Evolutionary conservation across 2,113 vertebrate genomes (phyloP).

Genomic region (Nycticorax nycticorax): DNA sequence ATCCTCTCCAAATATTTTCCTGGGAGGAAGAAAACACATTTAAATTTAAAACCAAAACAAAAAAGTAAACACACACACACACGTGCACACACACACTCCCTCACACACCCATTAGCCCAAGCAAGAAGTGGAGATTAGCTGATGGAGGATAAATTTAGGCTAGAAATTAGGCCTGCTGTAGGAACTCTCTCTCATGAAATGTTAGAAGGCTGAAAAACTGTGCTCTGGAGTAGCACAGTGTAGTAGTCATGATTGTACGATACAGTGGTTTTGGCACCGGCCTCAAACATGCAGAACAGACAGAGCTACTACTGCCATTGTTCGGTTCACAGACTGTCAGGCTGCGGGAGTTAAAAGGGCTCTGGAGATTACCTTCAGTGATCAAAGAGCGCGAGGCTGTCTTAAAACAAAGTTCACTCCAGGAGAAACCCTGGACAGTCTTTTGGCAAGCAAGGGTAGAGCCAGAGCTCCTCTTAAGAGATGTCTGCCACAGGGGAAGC

Average conservation of each 20-base stretch:
- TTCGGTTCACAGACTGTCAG: background rate
- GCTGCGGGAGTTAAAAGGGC: background rate
- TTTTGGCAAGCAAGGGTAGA: background rate
- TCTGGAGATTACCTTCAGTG: conserved; percentile 21
- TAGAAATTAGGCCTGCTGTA: background rate
- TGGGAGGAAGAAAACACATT: background rate
- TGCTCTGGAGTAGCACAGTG: background rate
- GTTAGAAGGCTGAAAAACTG: background rate
- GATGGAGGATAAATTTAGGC: background rate
- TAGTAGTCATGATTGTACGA: background rate
- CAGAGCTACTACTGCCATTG: background rate
- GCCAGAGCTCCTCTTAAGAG: background rate
- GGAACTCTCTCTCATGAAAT: background rate
- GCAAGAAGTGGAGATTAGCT: background rate
- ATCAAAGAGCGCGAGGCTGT: background rate
- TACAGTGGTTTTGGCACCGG: background rate
- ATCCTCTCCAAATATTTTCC: background rate
- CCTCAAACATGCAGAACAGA: background rate
- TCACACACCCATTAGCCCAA: background rate
- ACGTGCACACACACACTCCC: no score
- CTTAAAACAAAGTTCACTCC: background rate
- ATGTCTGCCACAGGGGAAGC: background rate
- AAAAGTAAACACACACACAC: background rate
- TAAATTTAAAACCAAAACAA: background rate
- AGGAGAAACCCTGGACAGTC: background rate